Percentiles rank a stretch among this genome's conserved stretches.
Conservation (phyloP, 2,888 invertebrate genomes). For the Diadegma fenestrale region DNA sequence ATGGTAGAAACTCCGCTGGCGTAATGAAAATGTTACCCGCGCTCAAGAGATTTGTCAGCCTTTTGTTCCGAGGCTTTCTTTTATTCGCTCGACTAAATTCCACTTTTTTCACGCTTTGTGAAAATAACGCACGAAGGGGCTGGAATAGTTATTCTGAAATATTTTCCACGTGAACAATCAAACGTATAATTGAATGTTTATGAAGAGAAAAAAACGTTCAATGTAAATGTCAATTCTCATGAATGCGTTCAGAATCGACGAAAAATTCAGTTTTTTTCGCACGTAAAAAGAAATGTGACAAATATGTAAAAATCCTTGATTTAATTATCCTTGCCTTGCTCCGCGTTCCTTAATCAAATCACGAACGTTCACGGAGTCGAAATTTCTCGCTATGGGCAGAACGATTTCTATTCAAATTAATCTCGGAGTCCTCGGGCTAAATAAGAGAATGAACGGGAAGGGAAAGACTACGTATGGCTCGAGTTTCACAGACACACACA, state of each 20-base stretch:
- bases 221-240: slow-evolving; percentile 29
- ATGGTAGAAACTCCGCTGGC: slow-evolving; percentile 16
- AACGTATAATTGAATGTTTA: not conserved
- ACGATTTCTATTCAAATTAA: slow-evolving; percentile 65
- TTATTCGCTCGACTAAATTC: not conserved
- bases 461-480: slow-evolving; percentile 23
- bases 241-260: slow-evolving; percentile 19
- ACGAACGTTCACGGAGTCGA: slow-evolving; percentile 25
- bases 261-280: slow-evolving; percentile 13
- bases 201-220: not conserved
- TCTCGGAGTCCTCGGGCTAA: slow-evolving; percentile 25
- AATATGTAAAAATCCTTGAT: slow-evolving; percentile 33
- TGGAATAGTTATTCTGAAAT: not conserved
- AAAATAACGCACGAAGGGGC: not conserved
- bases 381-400: slow-evolving; percentile 19
- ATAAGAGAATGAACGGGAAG: slow-evolving; percentile 1
- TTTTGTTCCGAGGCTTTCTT: not conserved
- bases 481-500: slow-evolving; percentile 24
- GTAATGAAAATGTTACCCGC: slow-evolving; percentile 22
- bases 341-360: slow-evolving; percentile 24
- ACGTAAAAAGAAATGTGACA: not conserved
- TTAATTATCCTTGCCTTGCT: slow-evolving; percentile 28
- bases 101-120: not conserved
- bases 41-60: slow-evolving; percentile 20
- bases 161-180: not conserved